phyloP scores from a whole-genome alignment of 1,140 invertebrate genomes.

The Orius insidiosus region DNA sequence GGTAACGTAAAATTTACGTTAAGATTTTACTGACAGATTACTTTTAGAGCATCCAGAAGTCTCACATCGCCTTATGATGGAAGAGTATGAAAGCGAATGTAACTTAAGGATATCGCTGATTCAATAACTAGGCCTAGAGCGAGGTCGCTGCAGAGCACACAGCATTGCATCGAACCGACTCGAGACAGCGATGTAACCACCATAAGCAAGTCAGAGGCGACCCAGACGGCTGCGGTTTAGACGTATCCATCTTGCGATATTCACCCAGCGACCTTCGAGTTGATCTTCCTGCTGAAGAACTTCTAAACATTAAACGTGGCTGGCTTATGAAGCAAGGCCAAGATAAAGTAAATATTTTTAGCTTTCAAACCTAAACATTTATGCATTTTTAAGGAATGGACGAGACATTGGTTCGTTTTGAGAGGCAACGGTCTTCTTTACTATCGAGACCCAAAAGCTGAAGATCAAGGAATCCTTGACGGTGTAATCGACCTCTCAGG shows the following conservation, averaged over 20 bases:
- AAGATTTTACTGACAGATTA: not conserved
- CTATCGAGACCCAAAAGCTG: slow-evolving; percentile 75
- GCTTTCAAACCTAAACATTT: too few relatives aligned
- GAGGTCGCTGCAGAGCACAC: slow-evolving; percentile 2
- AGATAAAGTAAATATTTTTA: too few relatives aligned
- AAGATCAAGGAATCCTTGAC: slow-evolving; percentile 70
- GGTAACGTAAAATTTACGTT: not conserved
- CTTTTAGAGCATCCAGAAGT: slow-evolving; percentile 16
- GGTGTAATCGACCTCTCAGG: slow-evolving; percentile 77
- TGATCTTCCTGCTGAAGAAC: slow-evolving; percentile 57
- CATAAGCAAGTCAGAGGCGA: slow-evolving; percentile 48
- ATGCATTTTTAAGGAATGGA: slow-evolving; percentile 71
- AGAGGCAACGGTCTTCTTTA: slow-evolving; percentile 65
- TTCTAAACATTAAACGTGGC: slow-evolving; percentile 76
- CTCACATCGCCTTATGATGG: slow-evolving; percentile 28
- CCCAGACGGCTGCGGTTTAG: slow-evolving; percentile 61
- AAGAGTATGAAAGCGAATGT: slow-evolving; percentile 32
- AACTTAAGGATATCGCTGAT: slow-evolving; percentile 52
- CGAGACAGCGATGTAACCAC: slow-evolving; percentile 29
- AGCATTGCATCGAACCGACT: slow-evolving; percentile 25
- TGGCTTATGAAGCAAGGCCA: slow-evolving; percentile 73
- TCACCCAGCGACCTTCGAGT: slow-evolving; percentile 44
- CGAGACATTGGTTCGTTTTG: slow-evolving; percentile 91
- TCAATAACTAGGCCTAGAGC: slow-evolving; percentile 40
- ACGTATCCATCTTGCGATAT: slow-evolving; percentile 40